Evolutionary conservation across 2,113 vertebrate species (phyloP), one percentile per base, ranked within the genome.

Genomic region (Zingel zingel): DNA sequence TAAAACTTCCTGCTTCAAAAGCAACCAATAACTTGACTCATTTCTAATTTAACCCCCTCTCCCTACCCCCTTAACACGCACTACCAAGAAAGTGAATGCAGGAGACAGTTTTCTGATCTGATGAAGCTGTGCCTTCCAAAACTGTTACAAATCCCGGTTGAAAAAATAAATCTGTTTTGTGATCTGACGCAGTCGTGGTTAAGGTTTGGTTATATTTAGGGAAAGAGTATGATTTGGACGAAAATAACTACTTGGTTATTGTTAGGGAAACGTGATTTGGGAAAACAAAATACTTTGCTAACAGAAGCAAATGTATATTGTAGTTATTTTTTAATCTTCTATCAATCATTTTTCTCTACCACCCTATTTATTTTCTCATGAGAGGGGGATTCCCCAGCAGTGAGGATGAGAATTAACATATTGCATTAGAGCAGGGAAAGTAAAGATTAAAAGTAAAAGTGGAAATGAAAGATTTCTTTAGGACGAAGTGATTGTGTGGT

Each of bases 381-480:
- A 39, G 21, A 21, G 43, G 75, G 71, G 57, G 27, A 39, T 67
- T 53, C 53, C 65, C 72, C 0, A 43, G 1, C 25, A 30, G 70
- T 3, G 36, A 70, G 14, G 27, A 45, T 0, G 4, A 47, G 23
- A 51, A 2, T 25, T 0, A 12, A 33, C 19, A 54, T 5, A 11
- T 59, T 19, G 19, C 11, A 54, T 30, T 18, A 11, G 2, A 39
- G 48, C 23, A 1, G 13, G 7, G 30, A 14, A 12, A 14, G 36
- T 43, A 9, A 0, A 33, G 25, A 57, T 57, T 25, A 18, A 64
- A 39, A 30, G 67, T 45, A 5, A 19, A 66, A 54, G 4, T 5
- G 59, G 13, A 63, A 65, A 81, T 75, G 61, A 87, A 76, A 76
- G 57, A 18, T 69, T 73, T 57, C 59, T 77, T 58, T 1, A 25